These are phyloP conservation scores for Colius striatus DNA, from an alignment of 2,113 vertebrate genomes.

Conservation along the genomic window DNA sequence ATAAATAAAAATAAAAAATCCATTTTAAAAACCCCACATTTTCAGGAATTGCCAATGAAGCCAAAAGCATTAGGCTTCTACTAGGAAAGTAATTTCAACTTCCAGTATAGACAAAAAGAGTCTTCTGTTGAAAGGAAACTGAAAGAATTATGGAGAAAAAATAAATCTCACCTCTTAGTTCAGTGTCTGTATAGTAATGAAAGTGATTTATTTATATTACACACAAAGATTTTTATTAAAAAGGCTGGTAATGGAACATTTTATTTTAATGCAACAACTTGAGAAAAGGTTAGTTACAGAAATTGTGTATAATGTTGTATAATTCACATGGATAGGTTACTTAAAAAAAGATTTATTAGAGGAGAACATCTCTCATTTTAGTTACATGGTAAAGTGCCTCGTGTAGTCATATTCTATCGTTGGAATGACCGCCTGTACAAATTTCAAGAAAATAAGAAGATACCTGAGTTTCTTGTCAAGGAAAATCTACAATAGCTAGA, in stretches of 20 bases:
- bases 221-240: slow-evolving; percentile 80
- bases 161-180: not conserved
- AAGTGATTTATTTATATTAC: slow-evolving; percentile 70
- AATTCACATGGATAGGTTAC: slow-evolving; percentile 74
- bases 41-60: not conserved
- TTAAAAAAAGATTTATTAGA: slow-evolving; percentile 72
- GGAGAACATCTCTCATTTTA: slow-evolving; percentile 40
- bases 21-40: not conserved
- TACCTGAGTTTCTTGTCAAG: slow-evolving; percentile 89
- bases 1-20: not conserved
- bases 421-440: slow-evolving; percentile 99
- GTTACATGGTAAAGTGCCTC: slow-evolving; percentile 98
- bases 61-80: not conserved
- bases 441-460: slow-evolving; percentile 99
- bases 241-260: slow-evolving; percentile 79
- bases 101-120: not conserved
- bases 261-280: slow-evolving; percentile 80
- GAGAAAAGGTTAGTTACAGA: slow-evolving; percentile 79
- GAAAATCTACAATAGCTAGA: slow-evolving; percentile 51
- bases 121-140: not conserved
- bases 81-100: not conserved
- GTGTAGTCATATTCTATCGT: slow-evolving; percentile 99
- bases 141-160: not conserved
- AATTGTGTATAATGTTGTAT: slow-evolving; percentile 67
- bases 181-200: slow-evolving; percentile 22